Base-by-base conservation (phyloP, 2,797 vertebrate genomes). In the Acipenser oxyrinchus region DNA sequence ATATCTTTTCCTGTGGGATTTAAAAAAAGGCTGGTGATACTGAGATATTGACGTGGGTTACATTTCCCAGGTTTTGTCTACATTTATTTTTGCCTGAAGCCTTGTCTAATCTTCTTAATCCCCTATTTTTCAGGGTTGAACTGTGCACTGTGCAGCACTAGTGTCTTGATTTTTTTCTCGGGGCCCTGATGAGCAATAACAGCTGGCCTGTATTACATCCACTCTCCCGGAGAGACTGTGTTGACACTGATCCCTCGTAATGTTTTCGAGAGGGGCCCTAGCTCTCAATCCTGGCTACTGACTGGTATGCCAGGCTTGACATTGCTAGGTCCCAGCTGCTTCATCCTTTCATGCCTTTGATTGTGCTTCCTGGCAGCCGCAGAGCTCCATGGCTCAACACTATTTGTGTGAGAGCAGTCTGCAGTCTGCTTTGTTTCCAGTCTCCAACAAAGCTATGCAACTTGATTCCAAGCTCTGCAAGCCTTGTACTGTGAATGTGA, bases 201-300 rank as follows among this genome's bases (percentile, higher is more conserved):
- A 71, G 69, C 69, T 67, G 69, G 62, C 51, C 15, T 10, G 6
- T 49, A 60, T 60, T 67, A 67, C 10, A 12, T 3, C 10, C n/a
- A 49, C 51, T 51, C 58, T 64, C 57, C 50, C 53, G 6, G 49
- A 23, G 55, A 65, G 63, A 18, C 63, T 60, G 66, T 49, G 50
- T 55, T 65, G 66, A 71, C 70, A 65, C 65, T 51, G 48, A 37
- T 71, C 11, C 58, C 62, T 37, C 55, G 48, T 68, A 65, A 71
- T 61, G 66, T 55, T 64, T 63, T 68, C 65, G 48, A 50, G 48
- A 62, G 65, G 60, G n/a, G 60, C 55, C 60, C 53, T 23, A 49
- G 49, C 13, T 13, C 63, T 61, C 53, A 49, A 11, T 15, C 7
- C 53, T 15, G 51, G 55, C 66, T 70, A 68, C 70, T 65, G 57